phyloP scores from a whole-genome alignment of 2,113 vertebrate species.

The Atlantisia rogersi region DNA sequence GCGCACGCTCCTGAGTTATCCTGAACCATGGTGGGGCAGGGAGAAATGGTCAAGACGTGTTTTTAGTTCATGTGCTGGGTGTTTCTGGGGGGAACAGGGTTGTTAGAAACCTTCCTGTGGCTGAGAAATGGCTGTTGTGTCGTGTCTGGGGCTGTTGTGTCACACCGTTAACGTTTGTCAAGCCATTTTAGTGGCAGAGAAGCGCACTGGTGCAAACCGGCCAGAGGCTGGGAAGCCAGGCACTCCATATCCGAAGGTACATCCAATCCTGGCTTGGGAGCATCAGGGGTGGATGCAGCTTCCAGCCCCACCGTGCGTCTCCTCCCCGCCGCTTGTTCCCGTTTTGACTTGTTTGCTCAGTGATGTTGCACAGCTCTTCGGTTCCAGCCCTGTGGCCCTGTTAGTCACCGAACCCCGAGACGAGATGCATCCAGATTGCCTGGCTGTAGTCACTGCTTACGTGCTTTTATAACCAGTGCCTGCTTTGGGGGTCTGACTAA shows the following conservation, averaged over 20 bases:
- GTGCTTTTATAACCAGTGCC: neutral
- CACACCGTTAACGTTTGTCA: neutral
- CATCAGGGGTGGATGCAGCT: neutral
- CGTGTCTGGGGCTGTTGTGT: neutral
- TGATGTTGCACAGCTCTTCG: neutral
- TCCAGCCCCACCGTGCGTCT: fast-evolving
- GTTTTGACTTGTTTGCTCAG: neutral
- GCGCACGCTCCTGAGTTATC: neutral
- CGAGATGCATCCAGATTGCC: neutral
- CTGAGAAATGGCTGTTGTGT: neutral
- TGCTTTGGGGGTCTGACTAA: conserved; percentile 9
- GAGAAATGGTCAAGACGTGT: neutral
- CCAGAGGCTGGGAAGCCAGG: neutral
- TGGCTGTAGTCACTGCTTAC: neutral
- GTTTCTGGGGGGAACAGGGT: neutral
- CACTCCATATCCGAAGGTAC: neutral
- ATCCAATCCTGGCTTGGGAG: neutral
- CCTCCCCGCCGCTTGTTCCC: neutral
- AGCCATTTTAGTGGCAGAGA: neutral
- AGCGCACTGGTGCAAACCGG: neutral
- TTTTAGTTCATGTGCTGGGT: neutral
- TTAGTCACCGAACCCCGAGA: neutral
- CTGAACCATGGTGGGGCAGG: neutral
- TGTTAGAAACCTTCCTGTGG: neutral
- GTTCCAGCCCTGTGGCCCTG: conserved; percentile 7